Evolutionary conservation across 2,888 invertebrate genomes (phyloP).

Genomic region (Catocala nupta): DNA sequence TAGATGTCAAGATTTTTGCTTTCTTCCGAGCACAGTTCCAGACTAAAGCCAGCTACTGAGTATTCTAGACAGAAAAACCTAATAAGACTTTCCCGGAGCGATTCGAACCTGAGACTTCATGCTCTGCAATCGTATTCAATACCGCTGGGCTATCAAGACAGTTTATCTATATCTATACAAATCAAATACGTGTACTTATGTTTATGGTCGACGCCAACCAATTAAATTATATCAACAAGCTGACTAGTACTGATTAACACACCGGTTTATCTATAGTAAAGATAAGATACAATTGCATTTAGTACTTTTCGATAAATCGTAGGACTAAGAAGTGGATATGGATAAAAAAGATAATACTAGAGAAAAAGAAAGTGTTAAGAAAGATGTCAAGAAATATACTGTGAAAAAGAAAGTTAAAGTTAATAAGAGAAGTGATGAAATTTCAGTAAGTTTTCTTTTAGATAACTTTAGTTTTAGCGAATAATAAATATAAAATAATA

Average conservation of each 20-base stretch:
- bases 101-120: no score
- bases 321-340: slow-evolving; percentile 27
- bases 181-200: slow-evolving; percentile 6
- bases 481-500: not conserved
- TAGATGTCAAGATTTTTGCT: no score
- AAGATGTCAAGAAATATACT: not conserved
- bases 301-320: slow-evolving; percentile 19
- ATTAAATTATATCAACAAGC: no score
- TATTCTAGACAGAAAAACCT: no score
- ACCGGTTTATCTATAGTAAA: slow-evolving; percentile 24
- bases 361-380: slow-evolving; percentile 19
- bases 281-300: slow-evolving; percentile 7
- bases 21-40: no score
- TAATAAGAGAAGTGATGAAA: not conserved
- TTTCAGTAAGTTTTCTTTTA: slow-evolving; percentile 22
- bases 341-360: slow-evolving; percentile 40
- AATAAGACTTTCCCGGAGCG: no score
- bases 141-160: no score
- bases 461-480: not conserved
- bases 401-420: not conserved
- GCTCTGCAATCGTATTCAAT: no score
- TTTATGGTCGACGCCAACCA: no score
- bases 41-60: no score
- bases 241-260: slow-evolving; percentile 13
- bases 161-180: no score